Base-by-base conservation (phyloP, 2,797 vertebrate genomes). In the Fistularia tabacaria region DNA sequence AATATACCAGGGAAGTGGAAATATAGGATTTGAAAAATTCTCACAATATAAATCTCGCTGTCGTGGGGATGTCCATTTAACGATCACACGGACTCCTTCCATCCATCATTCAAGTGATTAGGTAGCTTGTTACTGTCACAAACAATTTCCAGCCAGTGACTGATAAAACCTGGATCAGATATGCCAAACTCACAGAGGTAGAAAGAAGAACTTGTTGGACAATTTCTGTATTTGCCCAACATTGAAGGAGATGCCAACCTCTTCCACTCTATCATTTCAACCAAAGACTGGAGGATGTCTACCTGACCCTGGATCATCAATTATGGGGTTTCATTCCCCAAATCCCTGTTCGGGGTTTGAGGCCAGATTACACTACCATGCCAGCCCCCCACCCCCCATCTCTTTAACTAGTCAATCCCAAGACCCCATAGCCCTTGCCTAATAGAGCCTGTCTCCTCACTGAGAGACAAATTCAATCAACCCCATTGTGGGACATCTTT, bases 271-370 rank as follows among this genome's bases (percentile, higher is more conserved):
- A 40, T 12, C 25, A 43, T 37, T 44, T 58, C 5, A 25, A 25
- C 25, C 25, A 25, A 25, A 25, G 65, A 83, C 81, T 80, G 87
- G 85, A 64, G 54, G 74, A 74, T 65, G 73, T 69, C 81, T 87
- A 73, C 70, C 77, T 90, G 86, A 92, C 89, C 87, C 82, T 76
- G 69, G 80, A 91, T 77, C 88, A 76, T 73, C 66, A 86, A 87
- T 86, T 88, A 91, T 76, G 73, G 77, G 79, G 85, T 83, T 86
- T 79, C 87, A 89, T 87, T 93, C 90, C 88, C 90, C 73, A 86
- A 92, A 81, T 78, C 78, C 83, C 81, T 80, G 50, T 66, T 70
- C 75, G 71, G 80, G 62, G 82, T 77, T 85, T 82, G 77, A 76
- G 72, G 80, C 77, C 85, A 85, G 52, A 69, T 83, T 82, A 45